Evolutionary conservation across 2,888 invertebrate species (phyloP), one percentile per base, ranked within the genome.

Genomic region (Brachylomia viminalis): DNA sequence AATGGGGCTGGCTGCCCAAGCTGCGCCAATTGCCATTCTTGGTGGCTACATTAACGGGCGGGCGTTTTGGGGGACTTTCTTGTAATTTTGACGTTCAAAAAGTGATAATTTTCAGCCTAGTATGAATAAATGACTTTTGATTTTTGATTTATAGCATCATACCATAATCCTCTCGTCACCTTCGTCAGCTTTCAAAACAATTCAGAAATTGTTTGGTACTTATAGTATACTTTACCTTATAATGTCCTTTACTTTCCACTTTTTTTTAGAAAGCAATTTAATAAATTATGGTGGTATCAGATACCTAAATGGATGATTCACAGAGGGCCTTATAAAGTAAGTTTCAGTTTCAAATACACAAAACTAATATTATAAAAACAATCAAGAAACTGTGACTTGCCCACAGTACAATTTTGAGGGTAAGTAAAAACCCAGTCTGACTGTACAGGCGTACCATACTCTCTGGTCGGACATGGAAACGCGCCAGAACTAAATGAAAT

Each of bases 401-500:
- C 20, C 54, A 61, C 27, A 45, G 20, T 52, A 67, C 20, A 72
- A 62, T 30, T 15, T 59, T 59, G 58, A 56, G 20, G 52, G 15
- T 30, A 30, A 64, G 42, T 66, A 67, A 81, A 72, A 65, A 71
- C 58, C 84, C 61, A 58, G 52, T 82, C 84, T 84, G 58, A 59
- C 76, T 30, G 70, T 54, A 59, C 52, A 49, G 49, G 49, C 64
- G 61, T 75, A 17, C 76, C 81, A 72, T 86, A 86, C 68, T 95
- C 96, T 95, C 74, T 94, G 95, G 70, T 80, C 91, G 93, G 92
- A 94, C 95, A 96, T 96, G 96, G 96, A 96, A 95, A 94, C 92
- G 95, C 96, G 96, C 96, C 96, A 96, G 96, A 95, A 95, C 96
- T 96, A 96, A 96, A 96, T 96, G 96, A 96, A 96, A 96, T 96